phyloP scores from a whole-genome alignment of 2,888 invertebrate species.

The Tetragonula carbonaria region DNA sequence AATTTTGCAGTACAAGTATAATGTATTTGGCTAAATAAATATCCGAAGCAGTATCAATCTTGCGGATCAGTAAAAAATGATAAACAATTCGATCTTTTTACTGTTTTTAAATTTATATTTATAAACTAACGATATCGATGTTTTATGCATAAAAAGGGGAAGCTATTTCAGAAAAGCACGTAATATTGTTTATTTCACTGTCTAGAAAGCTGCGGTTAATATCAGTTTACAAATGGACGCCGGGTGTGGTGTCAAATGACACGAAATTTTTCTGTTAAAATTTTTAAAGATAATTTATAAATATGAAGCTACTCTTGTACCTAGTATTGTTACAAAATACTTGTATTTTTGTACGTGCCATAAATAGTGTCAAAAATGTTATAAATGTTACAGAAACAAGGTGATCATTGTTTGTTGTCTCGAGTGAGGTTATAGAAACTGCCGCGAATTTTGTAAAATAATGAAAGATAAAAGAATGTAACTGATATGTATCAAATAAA shows the following conservation, averaged over 20 bases:
- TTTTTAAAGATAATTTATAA: constrained; percentile 74
- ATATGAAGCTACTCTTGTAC: constrained; percentile 80
- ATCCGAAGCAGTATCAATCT: neutral
- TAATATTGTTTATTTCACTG: constrained; percentile 4
- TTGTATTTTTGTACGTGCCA: constrained; percentile 76
- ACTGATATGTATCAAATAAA: constrained; percentile 14
- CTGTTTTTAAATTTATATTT: neutral
- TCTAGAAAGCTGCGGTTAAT: constrained; percentile 19
- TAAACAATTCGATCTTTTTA: neutral
- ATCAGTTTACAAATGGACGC: constrained; percentile 70
- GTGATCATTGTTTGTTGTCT: constrained; percentile 56
- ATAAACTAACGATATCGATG: neutral
- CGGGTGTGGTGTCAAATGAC: constrained; percentile 73
- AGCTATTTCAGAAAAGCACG: neutral
- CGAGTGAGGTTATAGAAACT: constrained; percentile 32
- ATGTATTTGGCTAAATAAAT: neutral
- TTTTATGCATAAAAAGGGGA: neutral
- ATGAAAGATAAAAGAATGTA: neutral
- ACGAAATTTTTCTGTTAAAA: constrained; percentile 63
- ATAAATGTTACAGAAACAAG: constrained; percentile 62
- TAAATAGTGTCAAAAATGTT: constrained; percentile 60
- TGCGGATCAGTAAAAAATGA: neutral
- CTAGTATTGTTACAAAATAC: constrained; percentile 76
- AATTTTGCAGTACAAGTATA: neutral
- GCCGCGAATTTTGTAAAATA: constrained; percentile 25